Base-by-base conservation (phyloP, 2,888 invertebrate species). In the Scaptodrosophila latifasciaeformis region DNA sequence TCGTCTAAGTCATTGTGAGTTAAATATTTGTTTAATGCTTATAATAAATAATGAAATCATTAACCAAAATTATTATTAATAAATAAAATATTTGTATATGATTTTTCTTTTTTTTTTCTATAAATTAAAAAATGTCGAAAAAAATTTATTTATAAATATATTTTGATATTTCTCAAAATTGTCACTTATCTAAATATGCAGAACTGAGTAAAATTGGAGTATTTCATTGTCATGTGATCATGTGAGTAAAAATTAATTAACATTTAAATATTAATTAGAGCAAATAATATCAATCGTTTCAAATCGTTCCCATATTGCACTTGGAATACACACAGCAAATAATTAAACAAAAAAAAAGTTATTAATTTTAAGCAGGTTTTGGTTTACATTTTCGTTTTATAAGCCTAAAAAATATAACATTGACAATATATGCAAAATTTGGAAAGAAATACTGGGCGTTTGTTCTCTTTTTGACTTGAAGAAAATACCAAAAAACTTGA, bases 191-290 rank as follows among this genome's bases (percentile, higher is more conserved):
- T 27, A 12, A 67, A 67, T 54, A 63, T 45, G 44, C 19, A 37
- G 17, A 37, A 10, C 37, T 37, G 37, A 34, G 13, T 34, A 15
- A n/a, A 10, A 15, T 34, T 10, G 40, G 24, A 59, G 67, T 62
- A 65, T 65, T 34, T 67, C 67, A 59, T 65, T 67, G 62, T 67
- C 68, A 71, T 71, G 72, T 50, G 71, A 56, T 76, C 49, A 65
- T 68, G n/a, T n/a, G n/a, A n/a, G n/a, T 72, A 68, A 66, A 72
- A 79, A 72, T 79, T 79, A 72, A 79, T 79, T 79, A 72, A 72
- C 72, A 72, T 75, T 67, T 66, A 54, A 54, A 65, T 13, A 59
- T 40, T 56, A 58, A 46, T 27, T 19, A 49, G 54, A 60, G 59
- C 49, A 61, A 54, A 54, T 59, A 49, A 64, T 76, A 69, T 71